A percentile compares a stretch with the other conserved stretches of the same genome.
Conservation (phyloP, 1,140 invertebrate genomes). For the Eurosta solidaginis region DNA sequence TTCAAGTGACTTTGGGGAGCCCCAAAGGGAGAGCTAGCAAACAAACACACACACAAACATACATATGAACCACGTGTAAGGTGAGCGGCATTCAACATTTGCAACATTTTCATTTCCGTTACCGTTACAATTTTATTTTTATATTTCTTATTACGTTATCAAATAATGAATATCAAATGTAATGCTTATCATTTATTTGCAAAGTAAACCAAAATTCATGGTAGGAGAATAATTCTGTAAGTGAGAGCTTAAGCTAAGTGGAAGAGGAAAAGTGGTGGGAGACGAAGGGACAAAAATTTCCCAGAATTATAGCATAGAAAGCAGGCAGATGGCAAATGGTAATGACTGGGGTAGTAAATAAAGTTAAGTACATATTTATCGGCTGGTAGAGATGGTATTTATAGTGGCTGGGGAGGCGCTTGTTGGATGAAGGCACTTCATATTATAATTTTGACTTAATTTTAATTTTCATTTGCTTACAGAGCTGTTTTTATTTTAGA, state of each 20-base stretch:
- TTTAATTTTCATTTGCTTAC: constrained; percentile 50
- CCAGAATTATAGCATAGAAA: no score
- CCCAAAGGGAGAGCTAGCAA: not conserved
- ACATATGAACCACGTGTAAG: not conserved
- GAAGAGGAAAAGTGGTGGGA: no score
- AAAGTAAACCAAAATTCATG: constrained; percentile 43
- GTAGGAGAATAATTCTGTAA: not conserved
- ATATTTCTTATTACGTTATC: constrained; percentile 56
- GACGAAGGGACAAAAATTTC: no score
- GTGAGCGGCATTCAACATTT: not conserved
- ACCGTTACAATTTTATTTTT: constrained; percentile 53
- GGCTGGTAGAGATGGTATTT: not conserved
- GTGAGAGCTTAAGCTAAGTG: not conserved
- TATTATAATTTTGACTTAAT: constrained; percentile 60
- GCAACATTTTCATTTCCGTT: constrained; percentile 48
- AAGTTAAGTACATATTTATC: constrained; percentile 1
- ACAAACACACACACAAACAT: not conserved
- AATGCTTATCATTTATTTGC: constrained; percentile 61
- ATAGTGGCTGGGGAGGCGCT: not conserved
- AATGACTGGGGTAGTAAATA: not conserved
- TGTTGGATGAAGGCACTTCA: constrained; percentile 13
- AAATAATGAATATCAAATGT: constrained; percentile 61
- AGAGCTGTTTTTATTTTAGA: not conserved
- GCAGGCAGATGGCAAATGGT: no score
- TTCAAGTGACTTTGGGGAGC: not conserved